A percentile compares a stretch with the other conserved stretches of the same genome.
Evolutionary conservation across 1,140 invertebrate genomes (phyloP).

Genomic region (Anastrepha ludens): DNA sequence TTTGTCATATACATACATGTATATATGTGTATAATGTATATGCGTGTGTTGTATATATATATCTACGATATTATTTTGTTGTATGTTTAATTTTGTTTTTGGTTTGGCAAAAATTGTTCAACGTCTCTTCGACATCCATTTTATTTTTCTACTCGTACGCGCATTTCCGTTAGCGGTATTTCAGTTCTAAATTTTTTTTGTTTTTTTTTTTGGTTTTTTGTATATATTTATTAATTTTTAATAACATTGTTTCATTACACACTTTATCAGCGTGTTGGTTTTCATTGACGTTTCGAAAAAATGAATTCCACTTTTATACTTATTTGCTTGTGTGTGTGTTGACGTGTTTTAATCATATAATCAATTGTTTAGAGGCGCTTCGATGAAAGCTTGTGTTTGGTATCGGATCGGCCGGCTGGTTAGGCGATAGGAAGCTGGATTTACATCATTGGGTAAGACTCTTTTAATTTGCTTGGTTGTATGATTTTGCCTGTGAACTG

Average conservation of each 20-base stretch:
- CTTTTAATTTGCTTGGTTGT: constrained; percentile 2
- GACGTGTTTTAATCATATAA: not conserved
- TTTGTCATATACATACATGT: constrained; percentile 27
- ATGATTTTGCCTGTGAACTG: not conserved
- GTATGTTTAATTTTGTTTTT: constrained; percentile 40
- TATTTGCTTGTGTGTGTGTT: constrained; percentile 25
- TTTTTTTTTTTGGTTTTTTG: constrained; percentile 19
- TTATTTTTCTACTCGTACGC: constrained; percentile 38
- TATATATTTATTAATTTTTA: not conserved
- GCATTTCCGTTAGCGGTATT: constrained; percentile 47
- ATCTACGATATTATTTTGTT: constrained; percentile 47
- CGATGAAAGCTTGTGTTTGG: constrained; percentile 3
- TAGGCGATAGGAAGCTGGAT: constrained; percentile 42
- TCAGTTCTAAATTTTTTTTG: constrained; percentile 47
- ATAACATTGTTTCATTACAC: constrained; percentile 6
- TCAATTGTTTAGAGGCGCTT: not conserved
- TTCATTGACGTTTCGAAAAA: constrained; percentile 44
- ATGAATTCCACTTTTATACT: not conserved
- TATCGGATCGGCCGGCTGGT: constrained; percentile 10
- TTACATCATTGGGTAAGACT: constrained; percentile 45
- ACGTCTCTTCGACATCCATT: constrained; percentile 34
- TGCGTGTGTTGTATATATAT: constrained; percentile 42
- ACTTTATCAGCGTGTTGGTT: constrained; percentile 13
- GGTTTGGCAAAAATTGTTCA: constrained; percentile 52
- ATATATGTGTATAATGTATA: constrained; percentile 48